Conservation (phyloP, 2,113 vertebrate genomes). For the Perognathus longimembris region DNA sequence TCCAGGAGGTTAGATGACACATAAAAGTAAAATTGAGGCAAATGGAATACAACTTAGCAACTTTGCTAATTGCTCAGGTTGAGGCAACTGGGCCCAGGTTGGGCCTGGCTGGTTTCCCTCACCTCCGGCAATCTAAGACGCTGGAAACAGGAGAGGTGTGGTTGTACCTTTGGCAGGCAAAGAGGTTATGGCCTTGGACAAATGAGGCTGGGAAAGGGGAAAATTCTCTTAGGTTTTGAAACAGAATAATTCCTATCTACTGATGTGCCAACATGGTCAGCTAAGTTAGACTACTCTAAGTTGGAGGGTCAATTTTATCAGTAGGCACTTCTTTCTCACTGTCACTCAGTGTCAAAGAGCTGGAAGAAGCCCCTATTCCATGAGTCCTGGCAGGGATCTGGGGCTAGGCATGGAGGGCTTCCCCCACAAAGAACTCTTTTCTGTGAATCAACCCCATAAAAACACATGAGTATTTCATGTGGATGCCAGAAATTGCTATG, state of each 20-base stretch:
- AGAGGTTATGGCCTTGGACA: background rate
- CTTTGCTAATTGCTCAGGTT: background rate
- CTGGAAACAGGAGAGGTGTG: background rate
- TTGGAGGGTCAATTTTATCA: background rate
- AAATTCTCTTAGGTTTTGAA: background rate
- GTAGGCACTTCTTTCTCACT: background rate
- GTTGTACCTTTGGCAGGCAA: background rate
- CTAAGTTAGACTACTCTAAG: background rate
- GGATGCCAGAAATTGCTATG: background rate
- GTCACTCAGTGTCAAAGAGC: background rate
- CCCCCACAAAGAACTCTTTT: background rate
- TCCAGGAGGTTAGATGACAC: background rate
- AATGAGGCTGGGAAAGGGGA: background rate
- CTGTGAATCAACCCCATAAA: background rate
- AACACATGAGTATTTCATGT: background rate
- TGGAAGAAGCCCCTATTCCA: background rate
- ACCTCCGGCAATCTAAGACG: background rate
- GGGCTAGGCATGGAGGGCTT: background rate
- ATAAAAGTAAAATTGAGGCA: background rate
- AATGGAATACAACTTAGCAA: background rate
- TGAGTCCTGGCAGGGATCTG: background rate
- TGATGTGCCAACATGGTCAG: background rate
- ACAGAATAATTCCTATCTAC: background rate
- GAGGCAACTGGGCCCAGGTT: background rate
- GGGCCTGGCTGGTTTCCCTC: background rate